Base-by-base conservation (phyloP, 2,113 vertebrate species). In the Perognathus longimembris region DNA sequence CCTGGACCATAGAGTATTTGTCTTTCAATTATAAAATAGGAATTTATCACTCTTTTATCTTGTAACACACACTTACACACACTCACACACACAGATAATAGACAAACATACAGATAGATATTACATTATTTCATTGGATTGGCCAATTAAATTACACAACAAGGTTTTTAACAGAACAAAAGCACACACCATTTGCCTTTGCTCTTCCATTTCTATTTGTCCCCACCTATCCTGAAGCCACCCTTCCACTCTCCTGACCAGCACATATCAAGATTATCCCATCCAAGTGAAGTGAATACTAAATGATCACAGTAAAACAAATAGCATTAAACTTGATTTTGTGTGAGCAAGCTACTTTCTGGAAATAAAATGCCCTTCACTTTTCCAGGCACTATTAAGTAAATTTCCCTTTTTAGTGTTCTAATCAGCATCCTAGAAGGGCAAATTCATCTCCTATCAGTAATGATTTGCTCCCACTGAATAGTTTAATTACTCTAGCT, bases 381-480 rank as follows among this genome's bases (percentile, higher is more conserved):
- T 94, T 93, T 94, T 95, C 63, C 81, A 94, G 91, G 81, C 94
- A 87, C 91, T 95, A 90, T 88, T 92, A 96, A 94, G 89, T 91
- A 96, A 84, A 89, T 93, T 93, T 95, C 92, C 73, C 85, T 59
- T 45, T 76, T 90, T 64, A 78, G 73, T 81, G 66, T 40, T 90
- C 81, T 92, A 88, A 94, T 93, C 92, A 90, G 88, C 88, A 88
- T 87, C 89, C 77, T 93, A 84, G 85, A 96, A 96, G 77, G 89
- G 81, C 87, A 95, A 93, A 96, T 96, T 78, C 95, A 92, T 92
- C 95, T 96, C 89, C 73, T 54, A 87, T 92, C 77, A 36, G 77
- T 96, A 95, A 96, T 93, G 80, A 95, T 96, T 95, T 95, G 93
- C 95, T 96, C 93, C 93, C 89, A 95, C 91, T 5, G 1, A 95